Conservation (phyloP, 2,797 vertebrate genomes). For the Glyptemys insculpta region DNA sequence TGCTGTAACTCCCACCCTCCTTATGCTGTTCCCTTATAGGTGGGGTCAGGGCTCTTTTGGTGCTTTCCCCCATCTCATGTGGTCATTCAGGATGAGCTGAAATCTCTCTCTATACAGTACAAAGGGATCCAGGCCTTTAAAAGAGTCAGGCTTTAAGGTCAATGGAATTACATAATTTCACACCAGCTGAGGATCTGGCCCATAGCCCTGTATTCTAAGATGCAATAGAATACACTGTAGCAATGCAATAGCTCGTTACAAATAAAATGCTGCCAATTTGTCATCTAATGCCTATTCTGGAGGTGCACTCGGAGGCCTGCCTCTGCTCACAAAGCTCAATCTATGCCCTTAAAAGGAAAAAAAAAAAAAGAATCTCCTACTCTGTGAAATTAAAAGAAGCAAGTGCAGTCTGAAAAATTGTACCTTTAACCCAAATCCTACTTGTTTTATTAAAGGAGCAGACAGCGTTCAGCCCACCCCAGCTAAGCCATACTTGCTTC, state of each 20-base stretch:
- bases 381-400: slow-evolving; percentile 38
- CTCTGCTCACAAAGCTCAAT: background rate
- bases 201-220: background rate
- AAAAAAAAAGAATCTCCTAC: background rate
- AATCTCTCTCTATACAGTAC: background rate
- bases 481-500: slow-evolving; percentile 16
- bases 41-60: background rate
- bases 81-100: background rate
- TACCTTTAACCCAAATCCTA: slow-evolving; percentile 42
- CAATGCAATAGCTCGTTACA: background rate
- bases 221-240: background rate
- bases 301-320: background rate
- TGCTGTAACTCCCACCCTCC: background rate
- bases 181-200: background rate
- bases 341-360: background rate
- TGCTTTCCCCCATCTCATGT: background rate
- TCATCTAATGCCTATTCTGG: background rate
- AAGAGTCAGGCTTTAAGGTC: background rate
- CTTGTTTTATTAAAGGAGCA: background rate
- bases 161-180: background rate
- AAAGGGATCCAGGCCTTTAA: background rate
- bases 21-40: background rate
- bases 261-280: slow-evolving; percentile 1
- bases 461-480: background rate
- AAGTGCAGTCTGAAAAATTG: slow-evolving; percentile 32